Evolutionary conservation across 2,113 vertebrate species (phyloP), one percentile per base, ranked within the genome.

Genomic region (Malurus cyaneus): DNA sequence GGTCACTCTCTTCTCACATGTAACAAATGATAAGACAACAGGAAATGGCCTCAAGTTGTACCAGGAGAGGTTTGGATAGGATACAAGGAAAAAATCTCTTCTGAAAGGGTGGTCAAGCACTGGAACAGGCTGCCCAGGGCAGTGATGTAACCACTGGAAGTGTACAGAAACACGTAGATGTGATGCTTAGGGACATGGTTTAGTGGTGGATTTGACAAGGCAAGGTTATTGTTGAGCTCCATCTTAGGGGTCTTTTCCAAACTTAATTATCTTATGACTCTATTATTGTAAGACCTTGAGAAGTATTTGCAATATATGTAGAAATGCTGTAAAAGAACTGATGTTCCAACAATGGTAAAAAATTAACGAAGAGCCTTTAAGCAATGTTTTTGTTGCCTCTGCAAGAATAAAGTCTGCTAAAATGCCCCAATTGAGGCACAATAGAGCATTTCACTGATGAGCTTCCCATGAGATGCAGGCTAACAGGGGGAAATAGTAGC

Each of bases 1-100:
- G 13, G 24, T 41, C 28, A 60, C 13, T 21, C 11, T 61, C 24
- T 34, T 69, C 29, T 41, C n/a, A 53, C 11, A 15, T 25, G 5
- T 18, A 67, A 53, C 1, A 8, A 47, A 16, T 0, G 0, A 47
- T 13, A 62, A 11, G 14, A 20, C 29, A 61, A 18, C 24, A 61
- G 25, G 13, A 61, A 60, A 54, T 41, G 14, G n/a, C n/a, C 17
- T 21, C n/a, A 34, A 31, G 14, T 76, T 61, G 50, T 34, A 31
- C 16, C 7, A 42, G 20, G 6, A 9, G 9, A 47, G 4, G 9
- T 54, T 34, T 47, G 42, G 17, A 41, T 3, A 46, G 12, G 14
- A 23, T 42, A 42, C 49, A 26, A 76, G 19, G 24, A 5, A 32
- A 47, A 39, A 67, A 52, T 7, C 4, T 41, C 34, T 47, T 31